Conservation (phyloP, 2,797 vertebrate genomes). For the Eulemur albifrons region DNA sequence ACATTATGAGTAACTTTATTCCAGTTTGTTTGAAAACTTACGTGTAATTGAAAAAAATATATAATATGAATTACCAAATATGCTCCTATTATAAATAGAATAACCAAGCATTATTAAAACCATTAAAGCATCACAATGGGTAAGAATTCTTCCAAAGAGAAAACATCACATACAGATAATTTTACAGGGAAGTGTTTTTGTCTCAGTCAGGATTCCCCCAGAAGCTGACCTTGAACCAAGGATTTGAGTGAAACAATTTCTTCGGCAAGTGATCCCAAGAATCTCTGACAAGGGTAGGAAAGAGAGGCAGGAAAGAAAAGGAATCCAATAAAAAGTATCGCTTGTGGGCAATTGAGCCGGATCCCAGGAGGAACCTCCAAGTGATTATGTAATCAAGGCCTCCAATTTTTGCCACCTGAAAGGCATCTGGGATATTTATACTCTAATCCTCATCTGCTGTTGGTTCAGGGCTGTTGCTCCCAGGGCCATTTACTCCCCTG, state of each 20-base stretch:
- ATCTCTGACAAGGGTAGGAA: not conserved
- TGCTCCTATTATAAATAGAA: not conserved
- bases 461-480: not conserved
- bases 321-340: not conserved
- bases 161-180: not conserved
- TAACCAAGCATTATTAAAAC: not conserved
- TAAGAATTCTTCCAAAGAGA: not conserved
- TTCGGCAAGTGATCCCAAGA: not conserved
- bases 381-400: not conserved
- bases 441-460: not conserved
- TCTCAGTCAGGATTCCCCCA: not conserved
- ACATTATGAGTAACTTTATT: not conserved
- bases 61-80: not conserved
- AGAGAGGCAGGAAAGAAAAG: not conserved
- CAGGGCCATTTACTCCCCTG: not conserved
- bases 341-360: not conserved
- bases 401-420: not conserved
- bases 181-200: not conserved
- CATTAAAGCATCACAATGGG: not conserved
- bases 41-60: not conserved
- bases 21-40: not conserved
- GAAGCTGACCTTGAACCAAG: not conserved
- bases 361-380: not conserved
- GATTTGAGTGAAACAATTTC: not conserved
- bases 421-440: not conserved